phyloP scores from a whole-genome alignment of 2,113 vertebrate species.

The Lichenostomus cassidix region DNA sequence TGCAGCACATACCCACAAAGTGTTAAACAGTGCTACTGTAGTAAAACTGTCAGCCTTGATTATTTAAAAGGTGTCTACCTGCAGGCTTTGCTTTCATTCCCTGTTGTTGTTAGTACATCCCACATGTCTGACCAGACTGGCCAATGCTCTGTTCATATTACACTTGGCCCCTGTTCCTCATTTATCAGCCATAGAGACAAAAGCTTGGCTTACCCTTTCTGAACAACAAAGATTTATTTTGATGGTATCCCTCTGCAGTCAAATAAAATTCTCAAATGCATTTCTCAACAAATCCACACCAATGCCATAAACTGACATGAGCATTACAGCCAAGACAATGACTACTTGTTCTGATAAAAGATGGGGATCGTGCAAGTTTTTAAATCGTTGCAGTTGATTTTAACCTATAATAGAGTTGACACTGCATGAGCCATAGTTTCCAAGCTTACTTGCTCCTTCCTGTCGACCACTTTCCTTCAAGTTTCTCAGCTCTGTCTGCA shows the following conservation, averaged over 20 bases:
- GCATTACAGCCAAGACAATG: neutral
- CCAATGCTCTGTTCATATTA: slow-evolving; percentile 13
- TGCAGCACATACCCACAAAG: slow-evolving; percentile 31
- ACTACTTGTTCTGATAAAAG: neutral
- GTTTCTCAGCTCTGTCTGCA: neutral
- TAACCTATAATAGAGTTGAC: neutral
- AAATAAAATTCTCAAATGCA: neutral
- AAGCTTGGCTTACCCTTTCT: slow-evolving; percentile 27
- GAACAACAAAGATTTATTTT: slow-evolving; percentile 27
- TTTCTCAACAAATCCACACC: slow-evolving; percentile 1
- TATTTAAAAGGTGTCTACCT: slow-evolving; percentile 63
- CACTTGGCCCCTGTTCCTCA: slow-evolving; percentile 9
- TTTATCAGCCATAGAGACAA: slow-evolving; percentile 36
- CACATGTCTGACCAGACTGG: slow-evolving; percentile 20
- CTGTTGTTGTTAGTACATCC: slow-evolving; percentile 29
- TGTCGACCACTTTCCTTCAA: neutral
- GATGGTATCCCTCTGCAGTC: neutral
- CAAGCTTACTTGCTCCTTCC: neutral
- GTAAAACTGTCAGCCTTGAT: slow-evolving; percentile 59
- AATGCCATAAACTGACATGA: neutral
- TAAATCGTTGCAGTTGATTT: neutral
- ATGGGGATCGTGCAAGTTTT: neutral
- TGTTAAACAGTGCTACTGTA: slow-evolving; percentile 47
- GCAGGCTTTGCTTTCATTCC: slow-evolving; percentile 32
- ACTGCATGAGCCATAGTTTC: neutral